Evolutionary conservation across 2,797 vertebrate species (phyloP).

Genomic region (Erethizon dorsatum): DNA sequence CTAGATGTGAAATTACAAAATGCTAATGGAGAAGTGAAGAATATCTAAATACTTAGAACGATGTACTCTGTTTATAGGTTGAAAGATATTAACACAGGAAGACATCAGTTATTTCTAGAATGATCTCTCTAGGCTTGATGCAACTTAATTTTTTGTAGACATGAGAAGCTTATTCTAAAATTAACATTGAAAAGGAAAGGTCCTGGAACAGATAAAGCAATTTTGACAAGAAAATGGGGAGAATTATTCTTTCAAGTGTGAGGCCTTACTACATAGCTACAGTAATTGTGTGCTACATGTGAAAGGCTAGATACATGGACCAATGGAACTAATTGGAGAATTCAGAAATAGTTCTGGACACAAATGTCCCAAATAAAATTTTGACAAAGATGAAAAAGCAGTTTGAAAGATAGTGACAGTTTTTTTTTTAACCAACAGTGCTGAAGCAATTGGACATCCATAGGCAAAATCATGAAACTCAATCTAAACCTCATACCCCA

Average conservation of each 20-base stretch:
- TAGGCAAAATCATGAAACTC: background rate
- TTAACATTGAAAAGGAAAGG: background rate
- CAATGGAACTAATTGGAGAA: background rate
- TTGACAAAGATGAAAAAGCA: background rate
- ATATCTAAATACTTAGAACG: background rate
- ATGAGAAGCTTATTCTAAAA: background rate
- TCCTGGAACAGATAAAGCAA: background rate
- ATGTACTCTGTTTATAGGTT: background rate
- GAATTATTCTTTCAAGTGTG: background rate
- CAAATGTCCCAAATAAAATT: background rate
- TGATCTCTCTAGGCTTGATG: background rate
- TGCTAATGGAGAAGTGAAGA: background rate
- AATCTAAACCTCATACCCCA: background rate
- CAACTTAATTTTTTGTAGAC: background rate
- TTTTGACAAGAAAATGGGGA: background rate
- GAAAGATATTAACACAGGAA: background rate
- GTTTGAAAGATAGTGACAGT: background rate
- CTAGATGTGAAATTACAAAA: background rate
- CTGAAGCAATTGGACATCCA: background rate
- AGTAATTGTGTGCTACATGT: too few relatives aligned
- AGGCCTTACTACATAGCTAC: background rate
- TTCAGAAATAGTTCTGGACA: background rate
- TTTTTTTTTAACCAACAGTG: background rate
- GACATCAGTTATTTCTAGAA: background rate
- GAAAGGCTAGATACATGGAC: too few relatives aligned